Conservation (phyloP, 2,888 invertebrate species). For the Galerucella pusilla region DNA sequence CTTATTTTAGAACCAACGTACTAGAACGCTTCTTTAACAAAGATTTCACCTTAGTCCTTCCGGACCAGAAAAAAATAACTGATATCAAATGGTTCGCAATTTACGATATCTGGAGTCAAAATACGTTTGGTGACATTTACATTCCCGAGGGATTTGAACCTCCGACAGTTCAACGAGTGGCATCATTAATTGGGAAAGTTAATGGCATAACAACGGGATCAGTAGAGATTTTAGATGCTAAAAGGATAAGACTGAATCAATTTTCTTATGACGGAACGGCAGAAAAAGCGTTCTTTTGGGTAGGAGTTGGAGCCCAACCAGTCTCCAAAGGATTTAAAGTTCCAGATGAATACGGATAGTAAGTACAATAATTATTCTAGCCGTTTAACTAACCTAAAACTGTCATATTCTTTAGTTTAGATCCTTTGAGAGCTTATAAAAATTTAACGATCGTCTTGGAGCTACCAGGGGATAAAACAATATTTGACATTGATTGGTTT, state of each 20-base stretch:
- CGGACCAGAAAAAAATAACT: conserved; percentile 86
- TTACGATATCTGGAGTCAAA: conserved; percentile 88
- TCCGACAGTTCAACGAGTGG: conserved; percentile 76
- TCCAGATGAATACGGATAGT: conserved; percentile 94
- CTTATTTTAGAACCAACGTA: conserved; percentile 79
- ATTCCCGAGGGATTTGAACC: conserved; percentile 90
- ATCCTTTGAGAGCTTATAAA: conserved; percentile 78
- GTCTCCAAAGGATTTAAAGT: conserved; percentile 83
- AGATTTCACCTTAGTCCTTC: conserved; percentile 83
- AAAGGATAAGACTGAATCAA: conserved; percentile 80
- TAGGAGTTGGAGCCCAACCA: conserved; percentile 89
- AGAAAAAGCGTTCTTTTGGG: conserved; percentile 86
- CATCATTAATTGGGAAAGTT: conserved; percentile 70
- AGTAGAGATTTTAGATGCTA: conserved; percentile 82
- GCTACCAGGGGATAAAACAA: conserved; percentile 84
- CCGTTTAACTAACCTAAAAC: background rate
- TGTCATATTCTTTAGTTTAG: conserved; percentile 71
- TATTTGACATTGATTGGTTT: conserved; percentile 87
- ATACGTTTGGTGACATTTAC: conserved; percentile 89
- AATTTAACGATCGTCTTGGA: conserved; percentile 79
- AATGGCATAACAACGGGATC: conserved; percentile 79
- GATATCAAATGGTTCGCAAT: conserved; percentile 91
- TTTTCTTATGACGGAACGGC: conserved; percentile 83
- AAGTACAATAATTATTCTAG: conserved; percentile 66
- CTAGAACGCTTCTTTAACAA: conserved; percentile 87